These are phyloP conservation scores for Chironomus striatipennis DNA, from an alignment of 1,140 invertebrate species.

Conservation along the genomic window DNA sequence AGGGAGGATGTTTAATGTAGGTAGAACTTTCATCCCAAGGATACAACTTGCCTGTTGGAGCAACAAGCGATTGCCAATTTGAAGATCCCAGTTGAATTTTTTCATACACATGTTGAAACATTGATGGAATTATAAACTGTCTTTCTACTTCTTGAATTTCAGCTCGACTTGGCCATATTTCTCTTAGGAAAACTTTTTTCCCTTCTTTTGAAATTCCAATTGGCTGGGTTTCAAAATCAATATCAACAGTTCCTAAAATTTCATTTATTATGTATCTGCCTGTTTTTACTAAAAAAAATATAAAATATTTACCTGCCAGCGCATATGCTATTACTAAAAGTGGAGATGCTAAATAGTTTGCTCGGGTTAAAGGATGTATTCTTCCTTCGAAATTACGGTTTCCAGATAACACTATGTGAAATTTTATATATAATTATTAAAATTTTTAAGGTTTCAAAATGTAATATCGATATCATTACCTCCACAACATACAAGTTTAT, in stretches of 20 bases:
- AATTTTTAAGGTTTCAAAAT: not conserved
- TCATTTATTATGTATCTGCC: not conserved
- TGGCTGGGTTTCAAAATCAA: slow-evolving; percentile 88
- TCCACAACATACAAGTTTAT: slow-evolving; percentile 87
- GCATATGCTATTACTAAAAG: slow-evolving; percentile 95
- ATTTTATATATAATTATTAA: not conserved
- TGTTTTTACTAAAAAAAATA: not conserved
- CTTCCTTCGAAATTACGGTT: slow-evolving; percentile 97
- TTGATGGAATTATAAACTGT: slow-evolving; percentile 87
- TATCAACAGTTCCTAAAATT: slow-evolving; percentile 68
- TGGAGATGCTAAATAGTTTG: slow-evolving; percentile 94
- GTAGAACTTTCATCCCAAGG: slow-evolving; percentile 87
- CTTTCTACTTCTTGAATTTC: slow-evolving; percentile 88
- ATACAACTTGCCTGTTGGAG: slow-evolving; percentile 77
- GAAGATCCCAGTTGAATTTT: slow-evolving; percentile 78
- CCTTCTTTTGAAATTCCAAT: slow-evolving; percentile 64
- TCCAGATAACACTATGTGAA: slow-evolving; percentile 69
- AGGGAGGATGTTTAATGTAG: slow-evolving; percentile 96
- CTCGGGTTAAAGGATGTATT: slow-evolving; percentile 91
- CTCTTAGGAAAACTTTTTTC: slow-evolving; percentile 68
- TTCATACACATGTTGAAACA: slow-evolving; percentile 84
- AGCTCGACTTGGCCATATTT: slow-evolving; percentile 91
- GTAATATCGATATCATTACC: too few species aligned
- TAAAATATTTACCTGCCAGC: slow-evolving; percentile 49
- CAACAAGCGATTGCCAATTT: slow-evolving; percentile 75